Evolutionary conservation across 2,113 vertebrate genomes (phyloP).

Genomic region (Propithecus coquereli): DNA sequence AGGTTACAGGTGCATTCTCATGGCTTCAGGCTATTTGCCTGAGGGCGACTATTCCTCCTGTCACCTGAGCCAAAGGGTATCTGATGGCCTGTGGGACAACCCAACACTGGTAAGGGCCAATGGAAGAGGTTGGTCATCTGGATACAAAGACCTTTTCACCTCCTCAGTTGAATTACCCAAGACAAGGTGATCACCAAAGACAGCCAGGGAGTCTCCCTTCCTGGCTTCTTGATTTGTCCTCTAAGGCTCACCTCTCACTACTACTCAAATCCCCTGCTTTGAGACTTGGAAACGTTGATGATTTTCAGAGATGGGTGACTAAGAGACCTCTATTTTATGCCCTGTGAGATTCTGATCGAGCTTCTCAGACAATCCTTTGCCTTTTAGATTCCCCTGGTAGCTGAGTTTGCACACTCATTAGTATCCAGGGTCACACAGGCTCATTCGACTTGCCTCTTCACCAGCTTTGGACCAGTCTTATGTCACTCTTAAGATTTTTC

Average conservation of each 20-base stretch:
- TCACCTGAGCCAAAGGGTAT: neutral
- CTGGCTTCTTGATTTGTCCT: neutral
- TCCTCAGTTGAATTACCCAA: neutral
- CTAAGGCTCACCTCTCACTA: neutral
- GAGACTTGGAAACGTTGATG: neutral
- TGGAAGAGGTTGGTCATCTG: neutral
- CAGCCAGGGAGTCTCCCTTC: neutral
- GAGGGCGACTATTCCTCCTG: neutral
- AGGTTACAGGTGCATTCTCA: neutral
- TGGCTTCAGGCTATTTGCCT: neutral
- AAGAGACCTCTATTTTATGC: neutral
- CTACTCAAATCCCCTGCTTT: neutral
- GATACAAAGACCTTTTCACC: neutral
- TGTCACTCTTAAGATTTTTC: neutral
- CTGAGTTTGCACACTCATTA: neutral
- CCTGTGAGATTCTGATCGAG: neutral
- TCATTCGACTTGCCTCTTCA: neutral
- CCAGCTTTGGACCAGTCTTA: neutral
- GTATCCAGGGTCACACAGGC: neutral
- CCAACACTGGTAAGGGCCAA: neutral
- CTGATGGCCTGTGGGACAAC: neutral
- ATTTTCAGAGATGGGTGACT: neutral
- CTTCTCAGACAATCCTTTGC: neutral
- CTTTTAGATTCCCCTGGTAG: neutral
- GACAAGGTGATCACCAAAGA: neutral